phyloP scores from a whole-genome alignment of 2,113 vertebrate species.

The Triplophysa dalaica region DNA sequence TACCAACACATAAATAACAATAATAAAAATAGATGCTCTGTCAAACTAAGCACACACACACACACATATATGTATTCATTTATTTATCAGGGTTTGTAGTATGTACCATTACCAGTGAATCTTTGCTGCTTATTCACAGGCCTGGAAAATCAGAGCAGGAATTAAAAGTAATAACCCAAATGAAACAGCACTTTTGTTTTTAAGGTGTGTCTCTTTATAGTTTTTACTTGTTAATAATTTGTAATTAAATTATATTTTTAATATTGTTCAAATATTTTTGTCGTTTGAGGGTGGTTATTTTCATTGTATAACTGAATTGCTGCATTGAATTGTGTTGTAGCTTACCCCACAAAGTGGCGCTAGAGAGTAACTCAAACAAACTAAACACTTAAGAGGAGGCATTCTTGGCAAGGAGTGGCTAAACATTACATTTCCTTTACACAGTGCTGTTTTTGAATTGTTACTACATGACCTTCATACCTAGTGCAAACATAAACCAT shows the following conservation, averaged over 20 bases:
- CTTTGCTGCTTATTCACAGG: not conserved
- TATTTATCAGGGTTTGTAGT: too few relatives aligned
- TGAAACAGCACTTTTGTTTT: not conserved
- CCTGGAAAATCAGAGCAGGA: not conserved
- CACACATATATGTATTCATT: too few relatives aligned
- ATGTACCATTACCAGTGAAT: too few relatives aligned
- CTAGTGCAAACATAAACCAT: constrained; percentile 8
- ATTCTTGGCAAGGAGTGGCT: constrained; percentile 28
- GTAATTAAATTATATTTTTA: too few relatives aligned
- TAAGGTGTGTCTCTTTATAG: not conserved
- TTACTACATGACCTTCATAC: constrained; percentile 16
- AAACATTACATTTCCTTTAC: not conserved
- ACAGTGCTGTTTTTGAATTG: not conserved
- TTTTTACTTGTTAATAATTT: too few relatives aligned
- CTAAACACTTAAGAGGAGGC: not conserved
- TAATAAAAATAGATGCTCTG: too few relatives aligned
- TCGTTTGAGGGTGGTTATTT: not conserved
- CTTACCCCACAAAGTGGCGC: constrained; percentile 3
- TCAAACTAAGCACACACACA: too few relatives aligned
- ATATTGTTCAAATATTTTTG: not conserved
- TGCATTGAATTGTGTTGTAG: not conserved
- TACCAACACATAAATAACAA: too few relatives aligned
- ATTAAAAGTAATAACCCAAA: not conserved
- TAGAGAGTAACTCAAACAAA: constrained; percentile 13
- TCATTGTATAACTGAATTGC: not conserved